Percentiles rank a stretch among this genome's conserved stretches.
phyloP scores from a whole-genome alignment of 2,113 vertebrate species.

The Tragelaphus imberbis region DNA sequence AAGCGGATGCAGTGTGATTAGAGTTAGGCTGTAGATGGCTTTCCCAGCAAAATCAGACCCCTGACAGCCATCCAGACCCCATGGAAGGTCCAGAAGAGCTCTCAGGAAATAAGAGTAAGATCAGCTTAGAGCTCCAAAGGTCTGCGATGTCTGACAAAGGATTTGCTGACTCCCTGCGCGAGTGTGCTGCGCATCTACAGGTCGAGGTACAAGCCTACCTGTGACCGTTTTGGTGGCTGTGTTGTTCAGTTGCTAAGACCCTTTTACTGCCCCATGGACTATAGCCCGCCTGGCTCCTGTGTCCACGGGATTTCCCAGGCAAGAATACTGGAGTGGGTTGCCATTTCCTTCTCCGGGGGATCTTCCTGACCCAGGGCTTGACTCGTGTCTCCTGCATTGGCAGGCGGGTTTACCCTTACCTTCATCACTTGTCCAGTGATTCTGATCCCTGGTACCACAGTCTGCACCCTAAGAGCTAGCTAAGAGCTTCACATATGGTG shows the following conservation, averaged over 20 bases:
- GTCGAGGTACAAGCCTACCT: background rate
- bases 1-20: fast-evolving
- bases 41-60: background rate
- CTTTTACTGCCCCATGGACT: background rate
- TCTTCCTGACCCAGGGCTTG: background rate
- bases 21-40: background rate
- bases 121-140: background rate
- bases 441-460: background rate
- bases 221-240: background rate
- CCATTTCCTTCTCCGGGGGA: background rate
- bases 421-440: background rate
- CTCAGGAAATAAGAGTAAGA: background rate
- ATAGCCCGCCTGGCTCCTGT: background rate
- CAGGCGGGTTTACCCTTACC: background rate
- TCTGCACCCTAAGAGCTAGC: fast-evolving
- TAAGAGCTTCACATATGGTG: too few species aligned
- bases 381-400: background rate
- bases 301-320: background rate
- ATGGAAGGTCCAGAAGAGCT: background rate
- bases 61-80: background rate
- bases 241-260: background rate
- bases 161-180: background rate
- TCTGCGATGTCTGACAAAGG: background rate
- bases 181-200: background rate
- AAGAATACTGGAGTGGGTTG: background rate